These are phyloP conservation scores for Cheilosia soror DNA, from an alignment of 2,888 invertebrate genomes.

Conservation along the genomic window DNA sequence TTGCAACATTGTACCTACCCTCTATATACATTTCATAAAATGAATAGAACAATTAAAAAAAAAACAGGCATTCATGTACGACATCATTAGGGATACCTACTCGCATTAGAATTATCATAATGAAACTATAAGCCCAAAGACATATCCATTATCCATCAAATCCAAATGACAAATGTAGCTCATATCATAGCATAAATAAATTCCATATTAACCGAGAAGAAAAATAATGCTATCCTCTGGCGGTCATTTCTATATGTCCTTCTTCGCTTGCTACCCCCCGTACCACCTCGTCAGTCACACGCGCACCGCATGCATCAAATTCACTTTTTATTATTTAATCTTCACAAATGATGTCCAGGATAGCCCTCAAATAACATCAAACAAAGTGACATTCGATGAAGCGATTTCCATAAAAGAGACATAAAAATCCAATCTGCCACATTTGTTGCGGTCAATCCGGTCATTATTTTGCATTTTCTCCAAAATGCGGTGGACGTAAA, in stretches of 20 bases:
- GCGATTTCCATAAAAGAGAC: constrained; percentile 81
- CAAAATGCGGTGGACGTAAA: constrained; percentile 28
- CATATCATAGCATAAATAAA: constrained; percentile 13
- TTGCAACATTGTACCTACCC: too few relatives aligned
- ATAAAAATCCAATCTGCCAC: constrained; percentile 81
- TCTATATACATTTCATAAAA: too few relatives aligned
- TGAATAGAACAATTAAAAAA: too few relatives aligned
- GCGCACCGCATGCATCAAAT: constrained; percentile 76
- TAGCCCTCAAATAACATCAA: constrained; percentile 43
- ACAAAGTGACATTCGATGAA: constrained; percentile 78
- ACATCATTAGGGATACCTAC: neutral
- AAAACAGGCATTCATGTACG: too few relatives aligned
- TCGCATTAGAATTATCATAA: neutral
- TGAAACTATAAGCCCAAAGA: constrained; percentile 1
- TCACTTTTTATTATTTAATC: constrained; percentile 77
- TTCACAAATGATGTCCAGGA: constrained; percentile 73
- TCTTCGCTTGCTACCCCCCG: constrained; percentile 1
- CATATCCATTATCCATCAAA: constrained; percentile 51
- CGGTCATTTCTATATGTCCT: neutral
- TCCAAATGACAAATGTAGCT: constrained; percentile 51
- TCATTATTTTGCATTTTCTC: constrained; percentile 68
- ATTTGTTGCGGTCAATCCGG: constrained; percentile 80
- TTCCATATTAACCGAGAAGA: constrained; percentile 17
- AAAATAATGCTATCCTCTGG: neutral
- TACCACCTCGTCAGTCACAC: neutral